Conservation (phyloP, 64 coral and sea anemone species). For the Actinia tenebrosa region DNA sequence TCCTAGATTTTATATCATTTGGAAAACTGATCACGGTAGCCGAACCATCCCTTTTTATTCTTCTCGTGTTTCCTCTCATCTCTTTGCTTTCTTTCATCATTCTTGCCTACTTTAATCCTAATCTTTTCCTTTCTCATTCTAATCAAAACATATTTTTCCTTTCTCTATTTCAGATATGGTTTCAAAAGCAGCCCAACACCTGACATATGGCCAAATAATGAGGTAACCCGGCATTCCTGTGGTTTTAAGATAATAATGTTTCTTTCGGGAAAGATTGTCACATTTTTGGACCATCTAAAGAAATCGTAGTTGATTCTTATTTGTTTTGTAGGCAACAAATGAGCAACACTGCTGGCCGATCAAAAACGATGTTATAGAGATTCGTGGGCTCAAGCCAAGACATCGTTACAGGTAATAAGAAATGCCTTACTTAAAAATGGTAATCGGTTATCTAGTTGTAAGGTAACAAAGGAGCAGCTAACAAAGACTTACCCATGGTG, state of each 20-base stretch:
- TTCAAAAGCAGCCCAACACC: neutral
- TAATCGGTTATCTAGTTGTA: too few species aligned
- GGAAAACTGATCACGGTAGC: too few species aligned
- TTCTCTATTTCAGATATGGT: neutral
- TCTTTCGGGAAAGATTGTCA: too few species aligned
- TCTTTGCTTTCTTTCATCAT: neutral
- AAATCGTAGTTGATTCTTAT: neutral
- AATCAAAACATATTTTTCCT: neutral
- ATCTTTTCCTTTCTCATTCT: too few species aligned
- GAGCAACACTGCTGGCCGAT: slow-evolving; percentile 74
- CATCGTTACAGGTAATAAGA: slow-evolving; percentile 48
- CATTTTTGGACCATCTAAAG: too few species aligned
- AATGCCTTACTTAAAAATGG: neutral
- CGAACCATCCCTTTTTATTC: too few species aligned
- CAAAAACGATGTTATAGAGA: slow-evolving; percentile 37
- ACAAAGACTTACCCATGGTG: too few species aligned
- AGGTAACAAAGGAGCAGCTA: too few species aligned
- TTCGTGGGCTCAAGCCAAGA: slow-evolving; percentile 58
- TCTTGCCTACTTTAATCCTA: neutral
- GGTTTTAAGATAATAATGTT: too few species aligned
- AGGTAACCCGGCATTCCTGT: neutral
- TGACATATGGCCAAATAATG: neutral
- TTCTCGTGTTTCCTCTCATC: too few species aligned
- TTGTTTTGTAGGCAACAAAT: neutral
- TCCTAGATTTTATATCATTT: too few species aligned